Conservation (phyloP, 2,113 vertebrate species). For the Cnemophilus loriae region DNA sequence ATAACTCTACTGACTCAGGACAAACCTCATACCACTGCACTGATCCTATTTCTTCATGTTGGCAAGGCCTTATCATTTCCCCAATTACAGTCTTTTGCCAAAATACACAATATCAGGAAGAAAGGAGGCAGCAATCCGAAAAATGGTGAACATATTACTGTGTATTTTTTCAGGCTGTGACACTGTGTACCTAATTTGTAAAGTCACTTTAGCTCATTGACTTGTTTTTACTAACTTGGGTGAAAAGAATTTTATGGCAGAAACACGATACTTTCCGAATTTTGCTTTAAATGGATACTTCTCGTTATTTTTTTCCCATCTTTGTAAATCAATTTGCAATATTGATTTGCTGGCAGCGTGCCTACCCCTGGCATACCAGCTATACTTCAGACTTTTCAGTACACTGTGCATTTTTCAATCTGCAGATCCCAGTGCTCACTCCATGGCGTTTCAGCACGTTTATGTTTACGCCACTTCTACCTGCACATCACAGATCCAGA, state of each 20-base stretch:
- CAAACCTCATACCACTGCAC: not conserved
- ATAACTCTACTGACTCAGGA: not conserved
- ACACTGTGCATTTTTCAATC: not conserved
- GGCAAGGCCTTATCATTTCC: not conserved
- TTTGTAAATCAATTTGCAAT: not conserved
- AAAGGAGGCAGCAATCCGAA: not conserved
- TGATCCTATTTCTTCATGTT: constrained; percentile 23
- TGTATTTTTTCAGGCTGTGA: constrained; percentile 1
- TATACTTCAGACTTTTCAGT: not conserved
- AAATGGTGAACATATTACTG: not conserved
- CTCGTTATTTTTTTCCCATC: not conserved
- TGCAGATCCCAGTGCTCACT: not conserved
- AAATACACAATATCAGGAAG: constrained; percentile 35
- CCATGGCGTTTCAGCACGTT: not conserved
- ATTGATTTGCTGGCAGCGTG: accelerated
- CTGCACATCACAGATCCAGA: not conserved
- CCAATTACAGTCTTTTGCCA: not conserved
- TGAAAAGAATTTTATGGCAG: not conserved
- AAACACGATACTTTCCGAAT: not conserved
- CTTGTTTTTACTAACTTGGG: not conserved
- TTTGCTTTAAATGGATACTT: not conserved
- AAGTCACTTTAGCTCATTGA: not conserved
- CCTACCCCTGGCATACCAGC: not conserved
- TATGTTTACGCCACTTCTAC: not conserved
- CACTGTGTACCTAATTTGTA: not conserved